Evolutionary conservation across 2,888 invertebrate genomes (phyloP), one percentile per base, ranked within the genome.

Genomic region (Psylliodes chrysocephalus): DNA sequence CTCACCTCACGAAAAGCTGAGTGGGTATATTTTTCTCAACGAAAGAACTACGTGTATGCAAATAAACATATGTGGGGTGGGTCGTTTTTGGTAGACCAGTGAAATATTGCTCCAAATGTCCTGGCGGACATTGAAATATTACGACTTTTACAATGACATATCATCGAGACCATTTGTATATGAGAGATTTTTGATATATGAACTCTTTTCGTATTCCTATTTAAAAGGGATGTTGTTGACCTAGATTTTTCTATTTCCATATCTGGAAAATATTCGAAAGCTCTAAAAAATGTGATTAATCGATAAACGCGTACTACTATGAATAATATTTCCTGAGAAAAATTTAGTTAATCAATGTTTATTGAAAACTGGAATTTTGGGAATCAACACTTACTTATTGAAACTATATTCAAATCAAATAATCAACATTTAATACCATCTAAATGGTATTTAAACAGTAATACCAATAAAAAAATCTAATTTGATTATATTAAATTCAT

Each of bases 131-230:
- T 81, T 81, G 80, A 81, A 80, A 80, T 79, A 81, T 81, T 73
- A 74, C 77, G 76, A 79, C 80, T 82, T 82, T 82, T 78, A 81
- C 78, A 78, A 80, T 81, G 81, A 82, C 81, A 79, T 82, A 82
- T 82, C 82, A 82, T 82, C 82, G 79, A 76, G 72, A 77, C 76
- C 79, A 79, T 81, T 81, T 80, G 80, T 79, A 77, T 70, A 78
- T 70, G 77, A 77, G 75, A 81, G 80, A 81, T 79, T 81, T 81
- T 81, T 82, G 81, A 82, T 81, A 77, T 75, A 81, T 81, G 75
- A 75, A 66, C 69, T 62, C 60, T 67, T 62, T 66, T 57, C 60
- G 17, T 30, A 40, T 65, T 66, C 42, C 38, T 57, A 60, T 66
- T 64, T 56, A 56, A 63, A 60, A 57, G 49, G 59, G 53, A 63